These are phyloP conservation scores for Cantharis nigra DNA, from an alignment of 2,888 invertebrate species.

Conservation along the genomic window DNA sequence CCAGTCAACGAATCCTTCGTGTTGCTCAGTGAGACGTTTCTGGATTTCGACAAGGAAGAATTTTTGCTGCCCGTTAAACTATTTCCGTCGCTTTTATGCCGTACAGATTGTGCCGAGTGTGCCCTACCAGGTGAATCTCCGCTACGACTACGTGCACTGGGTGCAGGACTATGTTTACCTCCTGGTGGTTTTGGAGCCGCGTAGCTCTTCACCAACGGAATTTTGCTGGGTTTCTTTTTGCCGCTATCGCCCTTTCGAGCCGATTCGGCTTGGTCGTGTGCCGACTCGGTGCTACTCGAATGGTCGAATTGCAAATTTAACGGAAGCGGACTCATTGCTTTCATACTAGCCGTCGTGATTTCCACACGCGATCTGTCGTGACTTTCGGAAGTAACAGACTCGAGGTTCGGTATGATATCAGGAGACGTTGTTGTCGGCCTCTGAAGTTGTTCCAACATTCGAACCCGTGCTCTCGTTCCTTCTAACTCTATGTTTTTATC, in stretches of 20 bases:
- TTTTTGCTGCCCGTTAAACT: slow-evolving; percentile 49
- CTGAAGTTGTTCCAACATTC: slow-evolving; percentile 68
- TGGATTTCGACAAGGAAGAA: slow-evolving; percentile 51
- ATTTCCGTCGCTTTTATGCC: slow-evolving; percentile 47
- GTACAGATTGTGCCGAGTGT: slow-evolving; percentile 60
- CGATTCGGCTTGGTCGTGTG: slow-evolving; percentile 62
- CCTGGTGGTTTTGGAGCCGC: slow-evolving; percentile 67
- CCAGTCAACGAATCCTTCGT: slow-evolving; percentile 60
- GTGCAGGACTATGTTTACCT: slow-evolving; percentile 50
- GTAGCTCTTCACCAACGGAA: slow-evolving; percentile 66
- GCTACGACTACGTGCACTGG: slow-evolving; percentile 55
- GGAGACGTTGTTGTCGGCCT: slow-evolving; percentile 46
- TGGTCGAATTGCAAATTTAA: slow-evolving; percentile 60
- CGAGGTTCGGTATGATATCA: slow-evolving; percentile 55
- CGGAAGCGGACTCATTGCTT: slow-evolving; percentile 62
- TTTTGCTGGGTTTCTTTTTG: slow-evolving; percentile 67
- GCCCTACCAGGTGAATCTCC: slow-evolving; percentile 57
- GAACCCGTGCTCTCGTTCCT: slow-evolving; percentile 76
- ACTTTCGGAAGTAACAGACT: slow-evolving; percentile 47
- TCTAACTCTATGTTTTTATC: slow-evolving; percentile 83
- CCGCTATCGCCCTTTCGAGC: slow-evolving; percentile 40
- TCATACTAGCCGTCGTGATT: slow-evolving; percentile 62
- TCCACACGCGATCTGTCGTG: slow-evolving; percentile 56
- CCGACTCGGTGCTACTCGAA: slow-evolving; percentile 69
- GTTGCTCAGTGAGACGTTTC: slow-evolving; percentile 52